Evolutionary conservation across 2,888 invertebrate genomes (phyloP).

Genomic region (Tridacna gigas): DNA sequence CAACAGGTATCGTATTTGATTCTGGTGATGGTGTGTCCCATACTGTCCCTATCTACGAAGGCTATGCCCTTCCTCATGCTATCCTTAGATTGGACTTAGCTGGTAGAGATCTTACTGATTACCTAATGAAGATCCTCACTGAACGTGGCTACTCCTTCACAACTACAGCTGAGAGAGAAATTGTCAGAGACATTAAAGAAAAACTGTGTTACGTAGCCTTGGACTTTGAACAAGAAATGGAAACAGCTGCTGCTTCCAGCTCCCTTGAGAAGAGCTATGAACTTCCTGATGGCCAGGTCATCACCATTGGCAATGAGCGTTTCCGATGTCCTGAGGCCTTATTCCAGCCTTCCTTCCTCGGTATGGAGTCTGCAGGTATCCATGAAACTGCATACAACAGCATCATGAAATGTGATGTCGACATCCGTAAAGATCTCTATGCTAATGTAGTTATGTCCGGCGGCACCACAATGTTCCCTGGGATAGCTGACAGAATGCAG

Average conservation of each 20-base stretch:
- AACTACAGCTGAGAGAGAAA: conserved; percentile 21
- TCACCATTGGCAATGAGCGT: conserved; percentile 20
- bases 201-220: conserved; percentile 19
- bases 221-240: conserved; percentile 17
- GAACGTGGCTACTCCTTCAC: conserved; percentile 20
- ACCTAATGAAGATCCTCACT: conserved; percentile 20
- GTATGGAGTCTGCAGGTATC: conserved; percentile 25
- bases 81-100: conserved; percentile 17
- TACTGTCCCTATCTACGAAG: conserved; percentile 22
- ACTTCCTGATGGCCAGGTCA: conserved; percentile 22
- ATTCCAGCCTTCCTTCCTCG: conserved; percentile 11
- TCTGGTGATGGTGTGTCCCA: conserved; percentile 29
- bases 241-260: conserved; percentile 11
- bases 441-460: conserved; percentile 18
- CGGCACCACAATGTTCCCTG: conserved; percentile 24
- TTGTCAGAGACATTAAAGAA: conserved; percentile 25
- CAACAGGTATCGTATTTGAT: conserved; percentile 24
- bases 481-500: conserved; percentile 26
- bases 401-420: conserved; percentile 24
- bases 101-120: conserved; percentile 21
- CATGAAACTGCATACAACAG: conserved; percentile 21
- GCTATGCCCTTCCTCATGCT: conserved; percentile 20
- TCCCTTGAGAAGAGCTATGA: conserved; percentile 18
- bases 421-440: conserved; percentile 28
- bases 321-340: conserved; percentile 17